phyloP scores from a whole-genome alignment of 1,140 invertebrate genomes.

The Neotoxoptera formosana region DNA sequence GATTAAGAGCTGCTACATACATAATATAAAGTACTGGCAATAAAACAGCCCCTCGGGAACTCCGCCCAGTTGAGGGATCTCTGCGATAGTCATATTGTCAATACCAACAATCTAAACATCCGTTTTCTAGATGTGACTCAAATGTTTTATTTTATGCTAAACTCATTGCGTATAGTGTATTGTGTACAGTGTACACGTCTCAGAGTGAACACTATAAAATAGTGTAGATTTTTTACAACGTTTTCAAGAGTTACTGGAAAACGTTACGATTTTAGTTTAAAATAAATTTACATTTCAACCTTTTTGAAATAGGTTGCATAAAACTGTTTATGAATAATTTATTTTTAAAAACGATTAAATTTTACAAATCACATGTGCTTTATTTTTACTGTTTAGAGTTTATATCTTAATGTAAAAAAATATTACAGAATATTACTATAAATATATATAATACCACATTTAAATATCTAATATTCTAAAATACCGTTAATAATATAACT shows the following conservation, averaged over 20 bases:
- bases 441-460: background rate
- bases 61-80: constrained; percentile 23
- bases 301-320: background rate
- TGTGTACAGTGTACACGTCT: background rate
- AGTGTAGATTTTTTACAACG: background rate
- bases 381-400: background rate
- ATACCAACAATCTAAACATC: constrained; percentile 17
- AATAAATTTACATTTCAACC: background rate
- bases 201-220: background rate
- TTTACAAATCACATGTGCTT: background rate
- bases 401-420: background rate
- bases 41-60: constrained; percentile 44
- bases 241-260: background rate
- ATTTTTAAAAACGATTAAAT: background rate
- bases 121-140: constrained; percentile 37
- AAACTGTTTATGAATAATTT: background rate
- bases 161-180: background rate
- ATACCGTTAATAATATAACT: background rate
- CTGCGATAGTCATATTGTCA: constrained; percentile 33
- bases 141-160: constrained; percentile 44
- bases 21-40: constrained; percentile 48
- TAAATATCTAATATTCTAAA: background rate
- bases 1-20: constrained; percentile 50
- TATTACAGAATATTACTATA: background rate
- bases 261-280: background rate